Conservation (phyloP, 2,888 invertebrate genomes). For the Polymixis flavicincta region DNA sequence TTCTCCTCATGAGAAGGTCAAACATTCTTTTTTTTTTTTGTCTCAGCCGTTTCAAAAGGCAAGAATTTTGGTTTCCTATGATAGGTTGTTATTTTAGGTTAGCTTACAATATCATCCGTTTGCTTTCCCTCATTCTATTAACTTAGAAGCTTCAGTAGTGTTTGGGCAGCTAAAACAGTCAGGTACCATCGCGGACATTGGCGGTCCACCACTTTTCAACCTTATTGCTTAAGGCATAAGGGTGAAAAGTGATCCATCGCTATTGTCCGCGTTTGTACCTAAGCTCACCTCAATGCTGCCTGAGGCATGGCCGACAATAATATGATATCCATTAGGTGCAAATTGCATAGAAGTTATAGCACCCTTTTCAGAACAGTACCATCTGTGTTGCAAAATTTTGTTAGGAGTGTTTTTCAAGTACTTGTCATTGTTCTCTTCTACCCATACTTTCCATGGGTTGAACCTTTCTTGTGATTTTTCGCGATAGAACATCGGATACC, state of each 20-base stretch:
- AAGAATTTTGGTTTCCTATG: not conserved
- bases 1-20: conserved; percentile 14
- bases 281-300: conserved; percentile 86
- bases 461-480: conserved; percentile 62
- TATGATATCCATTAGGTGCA: conserved; percentile 81
- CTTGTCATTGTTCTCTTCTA: conserved; percentile 74
- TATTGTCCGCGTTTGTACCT: not conserved
- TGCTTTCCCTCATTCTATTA: conserved; percentile 38
- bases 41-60: conserved; percentile 1
- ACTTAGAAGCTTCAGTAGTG: conserved; percentile 26
- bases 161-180: conserved; percentile 52
- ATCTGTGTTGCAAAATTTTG: conserved; percentile 76
- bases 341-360: conserved; percentile 82
- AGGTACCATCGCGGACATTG: not conserved
- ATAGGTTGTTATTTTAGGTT: conserved; percentile 47
- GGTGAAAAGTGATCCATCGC: too few species aligned
- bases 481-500: conserved; percentile 82
- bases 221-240: too few species aligned
- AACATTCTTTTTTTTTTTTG: too few species aligned
- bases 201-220: too few species aligned
- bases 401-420: conserved; percentile 78
- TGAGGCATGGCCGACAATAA: conserved; percentile 86
- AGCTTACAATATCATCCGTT: conserved; percentile 28
- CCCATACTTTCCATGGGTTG: conserved; percentile 69
- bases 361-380: conserved; percentile 81